Conservation (phyloP, 2,888 invertebrate species). For the Sphaeridia pumilis region DNA sequence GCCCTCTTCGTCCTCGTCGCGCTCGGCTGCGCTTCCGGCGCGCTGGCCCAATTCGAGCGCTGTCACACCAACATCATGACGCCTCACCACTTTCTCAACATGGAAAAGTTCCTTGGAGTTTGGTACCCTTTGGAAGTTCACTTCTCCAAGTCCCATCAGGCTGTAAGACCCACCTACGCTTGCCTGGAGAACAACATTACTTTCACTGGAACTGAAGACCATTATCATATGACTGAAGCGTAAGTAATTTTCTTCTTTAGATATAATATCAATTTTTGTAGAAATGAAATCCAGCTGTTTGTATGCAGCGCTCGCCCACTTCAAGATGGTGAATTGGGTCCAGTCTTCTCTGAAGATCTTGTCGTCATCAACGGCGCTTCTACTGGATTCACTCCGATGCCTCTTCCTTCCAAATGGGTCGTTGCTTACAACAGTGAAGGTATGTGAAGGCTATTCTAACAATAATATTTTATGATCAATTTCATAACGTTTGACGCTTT, state of each 20-base stretch:
- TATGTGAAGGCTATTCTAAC: background rate
- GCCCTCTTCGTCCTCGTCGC: background rate
- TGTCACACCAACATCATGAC: constrained; percentile 5
- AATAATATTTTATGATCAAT: background rate
- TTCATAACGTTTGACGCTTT: no score
- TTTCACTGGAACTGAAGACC: background rate
- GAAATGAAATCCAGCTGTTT: background rate
- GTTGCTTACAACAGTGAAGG: background rate
- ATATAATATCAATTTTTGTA: background rate
- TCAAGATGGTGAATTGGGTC: background rate
- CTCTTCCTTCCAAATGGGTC: constrained; percentile 2
- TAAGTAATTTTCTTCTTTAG: background rate
- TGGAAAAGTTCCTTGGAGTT: background rate
- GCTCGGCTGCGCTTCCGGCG: background rate
- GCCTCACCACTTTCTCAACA: background rate
- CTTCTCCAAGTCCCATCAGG: background rate
- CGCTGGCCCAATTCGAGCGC: background rate
- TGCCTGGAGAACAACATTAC: background rate
- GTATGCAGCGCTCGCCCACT: background rate
- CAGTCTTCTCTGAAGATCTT: background rate
- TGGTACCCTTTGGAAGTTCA: background rate
- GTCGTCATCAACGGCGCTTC: background rate
- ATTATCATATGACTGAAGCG: background rate
- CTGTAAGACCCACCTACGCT: background rate
- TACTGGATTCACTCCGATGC: background rate